phyloP scores from a whole-genome alignment of 2,797 vertebrate genomes.

The Novumbra hubbsi region DNA sequence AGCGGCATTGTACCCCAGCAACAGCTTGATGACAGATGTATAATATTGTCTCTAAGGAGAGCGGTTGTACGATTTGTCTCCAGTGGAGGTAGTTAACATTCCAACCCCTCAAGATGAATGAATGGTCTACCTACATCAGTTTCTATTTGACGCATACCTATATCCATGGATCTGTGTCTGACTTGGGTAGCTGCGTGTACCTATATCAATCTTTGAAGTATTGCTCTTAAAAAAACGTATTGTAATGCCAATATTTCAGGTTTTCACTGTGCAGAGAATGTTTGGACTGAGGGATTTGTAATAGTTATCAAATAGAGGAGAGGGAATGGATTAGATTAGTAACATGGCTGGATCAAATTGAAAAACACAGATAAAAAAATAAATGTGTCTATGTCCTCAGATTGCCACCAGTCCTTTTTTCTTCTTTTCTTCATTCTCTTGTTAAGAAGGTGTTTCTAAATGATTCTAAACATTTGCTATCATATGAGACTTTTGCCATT shows the following conservation, averaged over 20 bases:
- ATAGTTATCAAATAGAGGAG: neutral
- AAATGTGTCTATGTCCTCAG: conserved; percentile 11
- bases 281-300: neutral
- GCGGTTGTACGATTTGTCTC: conserved; percentile 59
- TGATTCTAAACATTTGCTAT: neutral
- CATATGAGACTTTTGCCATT: too few species aligned
- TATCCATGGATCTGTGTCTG: conserved; percentile 1
- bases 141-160: neutral
- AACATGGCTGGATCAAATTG: neutral
- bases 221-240: neutral
- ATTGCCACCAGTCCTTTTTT: neutral
- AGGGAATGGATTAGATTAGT: neutral
- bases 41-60: conserved; percentile 66
- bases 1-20: conserved; percentile 68
- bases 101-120: conserved; percentile 9
- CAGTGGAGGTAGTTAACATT: conserved; percentile 10
- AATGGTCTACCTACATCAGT: neutral
- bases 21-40: conserved; percentile 75
- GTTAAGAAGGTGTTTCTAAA: neutral
- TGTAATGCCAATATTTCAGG: neutral
- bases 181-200: neutral
- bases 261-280: neutral
- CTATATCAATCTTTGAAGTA: neutral
- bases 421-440: neutral
- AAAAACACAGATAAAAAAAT: conserved; percentile 11